Percentiles rank a stretch among this genome's conserved stretches.
phyloP scores from a whole-genome alignment of 2,113 vertebrate species.

The Podarcis raffonei region DNA sequence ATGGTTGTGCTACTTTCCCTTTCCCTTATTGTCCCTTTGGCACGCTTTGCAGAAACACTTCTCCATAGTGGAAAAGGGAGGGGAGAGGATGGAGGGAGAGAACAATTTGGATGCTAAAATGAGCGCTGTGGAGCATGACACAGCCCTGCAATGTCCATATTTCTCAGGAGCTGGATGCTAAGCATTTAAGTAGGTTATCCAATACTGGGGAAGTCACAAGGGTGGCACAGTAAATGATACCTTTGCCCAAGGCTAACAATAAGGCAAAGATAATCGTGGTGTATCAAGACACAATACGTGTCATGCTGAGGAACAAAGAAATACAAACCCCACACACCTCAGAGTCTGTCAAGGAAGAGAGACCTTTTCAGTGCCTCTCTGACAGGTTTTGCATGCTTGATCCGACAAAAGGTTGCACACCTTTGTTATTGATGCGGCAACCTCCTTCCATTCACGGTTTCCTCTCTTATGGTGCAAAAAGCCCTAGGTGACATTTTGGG shows the following conservation, averaged over 20 bases:
- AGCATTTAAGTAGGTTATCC: constrained; percentile 59
- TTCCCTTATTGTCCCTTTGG: constrained; percentile 19
- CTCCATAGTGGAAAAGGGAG: not conserved
- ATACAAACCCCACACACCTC: constrained; percentile 52
- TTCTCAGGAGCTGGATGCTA: constrained; percentile 49
- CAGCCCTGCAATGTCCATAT: constrained; percentile 47
- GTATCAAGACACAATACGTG: constrained; percentile 61
- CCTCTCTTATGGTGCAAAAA: constrained; percentile 41
- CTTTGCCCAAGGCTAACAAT: constrained; percentile 63
- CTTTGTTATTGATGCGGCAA: constrained; percentile 54
- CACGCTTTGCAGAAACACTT: constrained; percentile 35
- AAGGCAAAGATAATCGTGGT: constrained; percentile 57
- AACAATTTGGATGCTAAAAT: constrained; percentile 21
- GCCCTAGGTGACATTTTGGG: constrained; percentile 23
- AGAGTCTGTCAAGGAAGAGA: constrained; percentile 59
- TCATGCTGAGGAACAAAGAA: constrained; percentile 65
- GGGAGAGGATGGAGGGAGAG: not conserved
- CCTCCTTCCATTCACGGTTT: constrained; percentile 31
- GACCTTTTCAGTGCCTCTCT: constrained; percentile 51
- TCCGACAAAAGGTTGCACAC: constrained; percentile 38
- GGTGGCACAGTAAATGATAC: constrained; percentile 60
- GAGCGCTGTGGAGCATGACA: constrained; percentile 25
- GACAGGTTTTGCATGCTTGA: constrained; percentile 63
- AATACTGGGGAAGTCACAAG: constrained; percentile 58
- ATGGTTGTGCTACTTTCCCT: constrained; percentile 45